Evolutionary conservation across 92 coral and sea anemone genomes (phyloP), one percentile per base, ranked within the genome.

Genomic region (Parazoanthus darwini): DNA sequence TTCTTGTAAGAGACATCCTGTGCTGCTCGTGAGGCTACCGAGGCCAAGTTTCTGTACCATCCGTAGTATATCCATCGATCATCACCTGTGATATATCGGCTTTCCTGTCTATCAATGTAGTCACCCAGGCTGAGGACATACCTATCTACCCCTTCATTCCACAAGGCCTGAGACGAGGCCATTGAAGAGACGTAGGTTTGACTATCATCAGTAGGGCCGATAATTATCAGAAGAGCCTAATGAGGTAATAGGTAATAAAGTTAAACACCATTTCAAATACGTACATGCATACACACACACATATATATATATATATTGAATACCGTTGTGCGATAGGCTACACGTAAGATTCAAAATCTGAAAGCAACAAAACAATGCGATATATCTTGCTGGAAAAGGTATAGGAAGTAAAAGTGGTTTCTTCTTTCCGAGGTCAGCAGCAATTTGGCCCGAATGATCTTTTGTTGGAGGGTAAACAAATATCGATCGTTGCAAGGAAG

Each of bases 161-260:
- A 39, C 16, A 83, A 65, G 59, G 67, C 23, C 65, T 13, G 44
- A 22, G 87, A 70, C 6, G 87, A 70, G 65, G 20, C 37, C 6
- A 54, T 74, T 42, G 87, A 83, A 11, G 87, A 83, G 39, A 83
- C 87, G 66, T 83, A 83, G 25, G 46, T 75, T 54, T 83, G 87
- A 20, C 67, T 83, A 67, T 83, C 87, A 71, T 83, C 87, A 13
- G 78, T 83, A 16, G 87, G 87, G 14, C 87, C 87, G 54, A 83
- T 71, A 71, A 83, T 83, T 35, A 83, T 44, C 65, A 83, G 74
- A 71, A 83, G 87, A 35, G 87, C 87, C 87, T 83, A 50, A 26
- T 26, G 36, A 78, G 43, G 43, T 23, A n/a, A 83, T 39, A 29
- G 43, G 43, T 23, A n/a, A 71, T 39, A 29, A 43, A 2, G 50